Conservation (phyloP, 2,888 invertebrate species). For the Campoplex capitator region DNA sequence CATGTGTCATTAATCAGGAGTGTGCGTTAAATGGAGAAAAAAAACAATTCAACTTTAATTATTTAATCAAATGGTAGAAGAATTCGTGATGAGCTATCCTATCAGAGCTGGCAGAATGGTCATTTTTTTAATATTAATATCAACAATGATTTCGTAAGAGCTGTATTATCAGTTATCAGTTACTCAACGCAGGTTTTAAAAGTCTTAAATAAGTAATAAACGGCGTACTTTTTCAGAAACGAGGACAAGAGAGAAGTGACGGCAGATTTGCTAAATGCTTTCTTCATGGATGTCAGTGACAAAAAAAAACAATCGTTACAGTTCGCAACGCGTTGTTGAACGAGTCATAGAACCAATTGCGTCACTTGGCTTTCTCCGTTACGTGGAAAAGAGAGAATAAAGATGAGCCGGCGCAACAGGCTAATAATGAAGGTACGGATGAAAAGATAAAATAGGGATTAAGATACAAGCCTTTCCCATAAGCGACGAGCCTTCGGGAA, state of each 20-base stretch:
- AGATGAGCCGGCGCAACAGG: conserved; percentile 8
- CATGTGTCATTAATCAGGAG: neutral
- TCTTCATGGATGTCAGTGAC: conserved; percentile 49
- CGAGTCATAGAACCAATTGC: conserved; percentile 66
- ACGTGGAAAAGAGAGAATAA: conserved; percentile 58
- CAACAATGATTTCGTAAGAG: neutral
- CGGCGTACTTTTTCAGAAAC: neutral
- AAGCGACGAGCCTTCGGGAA: neutral
- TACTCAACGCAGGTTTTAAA: neutral
- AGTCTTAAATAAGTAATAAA: neutral
- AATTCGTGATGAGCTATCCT: neutral
- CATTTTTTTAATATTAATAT: neutral
- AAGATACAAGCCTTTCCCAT: neutral
- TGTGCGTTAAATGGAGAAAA: neutral
- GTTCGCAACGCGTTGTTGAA: conserved; percentile 28
- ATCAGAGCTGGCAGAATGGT: neutral
- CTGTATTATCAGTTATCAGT: neutral
- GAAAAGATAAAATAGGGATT: neutral
- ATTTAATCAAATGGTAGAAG: neutral
- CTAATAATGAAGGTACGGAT: conserved; percentile 5
- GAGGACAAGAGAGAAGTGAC: conserved; percentile 1
- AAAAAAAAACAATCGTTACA: conserved; percentile 47
- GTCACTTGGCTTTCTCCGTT: conserved; percentile 70
- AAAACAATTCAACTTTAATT: neutral
- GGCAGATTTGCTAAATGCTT: conserved; percentile 36